These are phyloP conservation scores for Enteromius anoplus DNA, from an alignment of 2,797 vertebrate genomes.

Conservation along the genomic window DNA sequence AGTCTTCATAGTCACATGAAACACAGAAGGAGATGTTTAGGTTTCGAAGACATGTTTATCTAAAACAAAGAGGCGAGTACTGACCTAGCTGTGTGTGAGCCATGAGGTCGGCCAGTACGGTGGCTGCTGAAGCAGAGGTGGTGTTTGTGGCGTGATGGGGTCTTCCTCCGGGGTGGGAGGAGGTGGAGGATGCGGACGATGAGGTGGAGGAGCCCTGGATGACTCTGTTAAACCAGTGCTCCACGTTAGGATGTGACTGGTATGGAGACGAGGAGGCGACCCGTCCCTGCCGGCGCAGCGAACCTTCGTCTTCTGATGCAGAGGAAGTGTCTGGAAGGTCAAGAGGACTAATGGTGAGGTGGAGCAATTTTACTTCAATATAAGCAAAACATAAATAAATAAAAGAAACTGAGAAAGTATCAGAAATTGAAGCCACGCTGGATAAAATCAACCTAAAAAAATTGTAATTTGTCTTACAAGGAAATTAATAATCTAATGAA, in stretches of 20 bases:
- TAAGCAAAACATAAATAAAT: neutral
- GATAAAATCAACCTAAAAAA: neutral
- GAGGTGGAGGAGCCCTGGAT: conserved; percentile 97
- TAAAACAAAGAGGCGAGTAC: conserved; percentile 67
- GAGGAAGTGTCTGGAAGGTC: conserved; percentile 93
- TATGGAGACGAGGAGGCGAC: conserved; percentile 86
- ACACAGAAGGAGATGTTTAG: too few species aligned
- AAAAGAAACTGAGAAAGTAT: neutral
- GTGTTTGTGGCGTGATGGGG: conserved; percentile 72
- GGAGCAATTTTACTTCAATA: neutral
- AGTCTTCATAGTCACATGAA: neutral
- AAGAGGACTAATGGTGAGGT: conserved; percentile 60
- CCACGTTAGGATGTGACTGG: conserved; percentile 87
- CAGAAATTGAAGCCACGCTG: neutral
- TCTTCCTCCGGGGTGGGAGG: conserved; percentile 94
- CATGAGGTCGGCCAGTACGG: conserved; percentile 87
- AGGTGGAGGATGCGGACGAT: conserved; percentile 96
- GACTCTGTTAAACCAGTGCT: conserved; percentile 94
- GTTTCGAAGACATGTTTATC: neutral
- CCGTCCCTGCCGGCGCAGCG: conserved; percentile 88
- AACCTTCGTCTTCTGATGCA: conserved; percentile 97
- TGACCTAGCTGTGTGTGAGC: conserved; percentile 92
- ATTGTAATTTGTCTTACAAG: neutral
- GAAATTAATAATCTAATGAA: neutral
- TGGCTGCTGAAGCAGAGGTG: conserved; percentile 78